Conservation (phyloP, 2,797 vertebrate genomes). For the Poeciliopsis gracilis region DNA sequence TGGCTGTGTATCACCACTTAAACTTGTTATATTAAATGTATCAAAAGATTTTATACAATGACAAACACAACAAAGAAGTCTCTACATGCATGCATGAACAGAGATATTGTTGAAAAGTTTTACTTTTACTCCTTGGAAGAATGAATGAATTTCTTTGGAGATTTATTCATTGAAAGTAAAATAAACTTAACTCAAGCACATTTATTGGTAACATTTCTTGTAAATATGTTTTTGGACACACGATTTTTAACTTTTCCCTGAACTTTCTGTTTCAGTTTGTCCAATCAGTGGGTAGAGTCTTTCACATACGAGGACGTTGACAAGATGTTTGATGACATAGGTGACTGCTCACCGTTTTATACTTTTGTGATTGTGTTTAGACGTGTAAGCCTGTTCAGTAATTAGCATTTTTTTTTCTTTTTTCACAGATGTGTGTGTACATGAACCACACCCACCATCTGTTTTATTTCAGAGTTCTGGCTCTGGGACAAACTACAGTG, state of each 20-base stretch:
- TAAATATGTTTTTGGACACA: neutral
- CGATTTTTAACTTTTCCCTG: neutral
- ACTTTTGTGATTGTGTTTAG: neutral
- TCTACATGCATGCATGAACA: neutral
- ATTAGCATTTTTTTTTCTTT: neutral
- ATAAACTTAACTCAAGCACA: neutral
- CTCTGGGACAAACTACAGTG: slow-evolving; percentile 6
- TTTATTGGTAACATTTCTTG: neutral
- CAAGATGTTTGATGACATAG: slow-evolving; percentile 76
- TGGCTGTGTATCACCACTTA: neutral
- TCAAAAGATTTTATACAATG: neutral
- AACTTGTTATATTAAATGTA: neutral
- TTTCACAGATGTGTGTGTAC: slow-evolving; percentile 56
- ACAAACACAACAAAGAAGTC: neutral
- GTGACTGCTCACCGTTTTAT: slow-evolving; percentile 45
- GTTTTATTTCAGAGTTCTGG: slow-evolving; percentile 37
- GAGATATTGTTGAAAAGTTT: neutral
- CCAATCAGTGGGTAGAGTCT: slow-evolving; percentile 23
- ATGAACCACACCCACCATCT: slow-evolving; percentile 16
- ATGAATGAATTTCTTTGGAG: neutral
- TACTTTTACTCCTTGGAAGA: neutral
- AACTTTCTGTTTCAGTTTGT: slow-evolving; percentile 50
- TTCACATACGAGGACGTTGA: slow-evolving; percentile 65
- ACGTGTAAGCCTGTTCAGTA: neutral
- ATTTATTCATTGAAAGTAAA: neutral